Percentiles rank a stretch among this genome's conserved stretches.
Conservation (phyloP, 1,140 invertebrate species). For the Bombus consobrinus region DNA sequence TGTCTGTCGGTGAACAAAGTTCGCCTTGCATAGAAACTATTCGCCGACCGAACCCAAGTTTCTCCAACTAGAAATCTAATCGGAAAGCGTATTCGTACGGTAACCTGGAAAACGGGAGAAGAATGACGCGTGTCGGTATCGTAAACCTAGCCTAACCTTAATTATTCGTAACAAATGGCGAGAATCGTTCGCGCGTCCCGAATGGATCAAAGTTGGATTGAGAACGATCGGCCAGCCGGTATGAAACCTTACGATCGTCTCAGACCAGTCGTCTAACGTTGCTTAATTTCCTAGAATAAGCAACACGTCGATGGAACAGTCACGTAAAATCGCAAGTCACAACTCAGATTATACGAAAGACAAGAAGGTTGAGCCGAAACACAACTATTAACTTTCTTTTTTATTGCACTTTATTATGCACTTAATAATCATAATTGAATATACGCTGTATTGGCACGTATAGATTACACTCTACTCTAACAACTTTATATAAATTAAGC, state of each 20-base stretch:
- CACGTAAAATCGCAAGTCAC: too few species aligned
- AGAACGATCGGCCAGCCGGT: constrained; percentile 30
- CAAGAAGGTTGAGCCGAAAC: too few species aligned
- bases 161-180: constrained; percentile 1
- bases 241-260: constrained; percentile 39
- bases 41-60: too few species aligned
- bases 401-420: too few species aligned
- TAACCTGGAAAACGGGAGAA: background rate
- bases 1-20: too few species aligned
- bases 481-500: too few species aligned
- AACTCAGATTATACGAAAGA: too few species aligned
- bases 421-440: too few species aligned
- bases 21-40: background rate
- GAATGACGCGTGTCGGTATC: background rate
- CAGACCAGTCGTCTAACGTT: background rate
- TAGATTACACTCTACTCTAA: too few species aligned
- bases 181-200: constrained; percentile 23
- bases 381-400: too few species aligned
- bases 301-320: background rate
- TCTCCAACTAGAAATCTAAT: too few species aligned
- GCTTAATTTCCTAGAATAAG: constrained; percentile 34
- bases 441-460: too few species aligned
- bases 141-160: background rate
- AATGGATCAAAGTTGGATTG: constrained; percentile 42
- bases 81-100: background rate